phyloP scores from a whole-genome alignment of 2,888 invertebrate species.

The Lasiommata megera region DNA sequence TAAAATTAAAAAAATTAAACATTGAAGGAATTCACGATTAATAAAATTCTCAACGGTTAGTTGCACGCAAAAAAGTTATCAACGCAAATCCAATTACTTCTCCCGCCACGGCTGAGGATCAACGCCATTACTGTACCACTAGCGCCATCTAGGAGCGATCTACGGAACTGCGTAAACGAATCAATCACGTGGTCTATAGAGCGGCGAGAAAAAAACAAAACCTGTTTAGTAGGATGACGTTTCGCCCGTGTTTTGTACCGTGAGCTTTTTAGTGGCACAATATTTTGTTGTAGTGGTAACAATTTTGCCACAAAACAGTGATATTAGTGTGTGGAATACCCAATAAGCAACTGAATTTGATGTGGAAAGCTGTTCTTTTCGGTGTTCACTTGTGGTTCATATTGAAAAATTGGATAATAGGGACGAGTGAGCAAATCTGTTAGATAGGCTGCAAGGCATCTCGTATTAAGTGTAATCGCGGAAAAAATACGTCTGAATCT shows the following conservation, averaged over 20 bases:
- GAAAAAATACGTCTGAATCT: constrained; percentile 48
- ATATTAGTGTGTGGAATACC: constrained; percentile 13
- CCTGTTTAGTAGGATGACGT: constrained; percentile 73
- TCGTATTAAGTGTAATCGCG: constrained; percentile 15
- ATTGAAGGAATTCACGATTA: constrained; percentile 48
- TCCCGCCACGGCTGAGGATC: constrained; percentile 19
- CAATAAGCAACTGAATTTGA: neutral
- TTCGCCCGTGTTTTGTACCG: constrained; percentile 64
- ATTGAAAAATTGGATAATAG: constrained; percentile 25
- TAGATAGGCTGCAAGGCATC: constrained; percentile 12
- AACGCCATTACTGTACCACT: constrained; percentile 3
- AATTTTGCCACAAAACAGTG: constrained; percentile 26
- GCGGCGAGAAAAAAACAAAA: constrained; percentile 58
- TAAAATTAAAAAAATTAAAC: constrained; percentile 51
- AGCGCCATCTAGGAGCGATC: constrained; percentile 53
- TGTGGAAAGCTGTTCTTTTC: neutral
- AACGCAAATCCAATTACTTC: constrained; percentile 43
- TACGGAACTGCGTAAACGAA: constrained; percentile 41
- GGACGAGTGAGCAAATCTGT: constrained; percentile 16
- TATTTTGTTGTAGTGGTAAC: constrained; percentile 36
- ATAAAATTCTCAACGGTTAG: constrained; percentile 56
- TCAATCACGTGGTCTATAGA: constrained; percentile 59
- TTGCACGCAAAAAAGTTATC: constrained; percentile 48
- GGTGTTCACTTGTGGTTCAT: constrained; percentile 1
- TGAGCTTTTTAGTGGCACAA: constrained; percentile 43